Percentiles rank a stretch among this genome's conserved stretches.
phyloP scores from a whole-genome alignment of 2,888 invertebrate genomes.

The Epirrhoe alternata region DNA sequence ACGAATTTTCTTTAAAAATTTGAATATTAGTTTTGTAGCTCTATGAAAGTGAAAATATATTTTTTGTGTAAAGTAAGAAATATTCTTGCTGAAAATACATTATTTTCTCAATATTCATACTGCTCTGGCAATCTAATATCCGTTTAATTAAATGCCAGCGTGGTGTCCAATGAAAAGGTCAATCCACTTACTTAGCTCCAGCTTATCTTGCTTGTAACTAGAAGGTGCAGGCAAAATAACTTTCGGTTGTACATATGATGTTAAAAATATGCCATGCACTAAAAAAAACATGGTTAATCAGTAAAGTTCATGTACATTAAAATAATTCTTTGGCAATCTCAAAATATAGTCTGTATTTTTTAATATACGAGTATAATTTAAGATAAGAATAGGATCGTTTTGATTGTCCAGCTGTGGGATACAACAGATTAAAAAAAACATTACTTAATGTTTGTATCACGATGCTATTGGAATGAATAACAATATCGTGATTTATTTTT shows the following conservation, averaged over 20 bases:
- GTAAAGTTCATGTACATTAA: no score
- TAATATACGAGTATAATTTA: no score
- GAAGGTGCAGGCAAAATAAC: constrained; percentile 1
- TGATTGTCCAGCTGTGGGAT: no score
- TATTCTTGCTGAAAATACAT: neutral
- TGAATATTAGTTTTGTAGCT: constrained; percentile 11
- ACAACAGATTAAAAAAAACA: no score
- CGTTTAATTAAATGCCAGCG: constrained; percentile 56
- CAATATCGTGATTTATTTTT: neutral
- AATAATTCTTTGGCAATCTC: no score
- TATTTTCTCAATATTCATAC: constrained; percentile 26
- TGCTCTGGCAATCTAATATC: constrained; percentile 55
- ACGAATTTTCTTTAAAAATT: no score
- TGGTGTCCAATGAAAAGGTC: constrained; percentile 54
- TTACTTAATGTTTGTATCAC: no score
- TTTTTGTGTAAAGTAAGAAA: constrained; percentile 2
- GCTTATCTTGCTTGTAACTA: constrained; percentile 30
- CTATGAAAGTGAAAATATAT: constrained; percentile 14
- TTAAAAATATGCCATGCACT: neutral
- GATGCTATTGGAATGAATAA: neutral
- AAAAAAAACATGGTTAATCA: no score
- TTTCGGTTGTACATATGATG: constrained; percentile 1
- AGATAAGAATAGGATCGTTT: no score
- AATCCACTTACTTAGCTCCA: constrained; percentile 45
- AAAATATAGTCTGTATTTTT: no score